Evolutionary conservation across 2,113 vertebrate genomes (phyloP).

Genomic region (Myrmophylax atrothorax): DNA sequence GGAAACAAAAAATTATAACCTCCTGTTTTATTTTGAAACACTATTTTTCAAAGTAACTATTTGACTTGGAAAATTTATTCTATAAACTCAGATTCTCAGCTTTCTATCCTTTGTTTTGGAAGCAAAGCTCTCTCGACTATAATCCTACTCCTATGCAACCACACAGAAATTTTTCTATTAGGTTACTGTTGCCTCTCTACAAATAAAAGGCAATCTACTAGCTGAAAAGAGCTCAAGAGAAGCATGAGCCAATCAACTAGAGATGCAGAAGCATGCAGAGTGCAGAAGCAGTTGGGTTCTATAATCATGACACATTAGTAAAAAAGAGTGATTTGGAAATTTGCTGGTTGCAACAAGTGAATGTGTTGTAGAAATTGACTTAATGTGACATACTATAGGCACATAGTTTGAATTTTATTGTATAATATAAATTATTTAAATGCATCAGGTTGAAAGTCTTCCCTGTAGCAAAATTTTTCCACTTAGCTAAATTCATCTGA

Average conservation of each 20-base stretch:
- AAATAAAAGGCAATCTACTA: background rate
- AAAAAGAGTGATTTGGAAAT: background rate
- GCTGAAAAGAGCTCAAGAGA: background rate
- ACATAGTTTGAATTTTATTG: background rate
- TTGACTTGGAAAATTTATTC: background rate
- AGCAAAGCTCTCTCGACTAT: background rate
- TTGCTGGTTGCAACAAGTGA: background rate
- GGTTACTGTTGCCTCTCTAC: background rate
- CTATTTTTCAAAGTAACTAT: slow-evolving; percentile 10
- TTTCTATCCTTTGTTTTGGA: background rate
- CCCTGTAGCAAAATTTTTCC: background rate
- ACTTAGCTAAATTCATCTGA: background rate
- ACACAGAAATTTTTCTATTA: background rate
- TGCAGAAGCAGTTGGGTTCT: background rate
- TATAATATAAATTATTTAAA: background rate
- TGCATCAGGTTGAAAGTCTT: background rate
- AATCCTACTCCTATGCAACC: background rate
- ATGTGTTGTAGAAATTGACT: background rate
- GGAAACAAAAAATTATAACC: slow-evolving; percentile 15
- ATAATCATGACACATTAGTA: background rate
- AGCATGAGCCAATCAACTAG: background rate
- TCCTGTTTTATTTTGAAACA: background rate
- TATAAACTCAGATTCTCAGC: background rate
- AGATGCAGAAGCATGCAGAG: background rate
- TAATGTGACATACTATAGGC: background rate